A percentile compares a stretch with the other conserved stretches of the same genome.
Evolutionary conservation across 2,113 vertebrate species (phyloP).

Genomic region (Lanius ludovicianus): DNA sequence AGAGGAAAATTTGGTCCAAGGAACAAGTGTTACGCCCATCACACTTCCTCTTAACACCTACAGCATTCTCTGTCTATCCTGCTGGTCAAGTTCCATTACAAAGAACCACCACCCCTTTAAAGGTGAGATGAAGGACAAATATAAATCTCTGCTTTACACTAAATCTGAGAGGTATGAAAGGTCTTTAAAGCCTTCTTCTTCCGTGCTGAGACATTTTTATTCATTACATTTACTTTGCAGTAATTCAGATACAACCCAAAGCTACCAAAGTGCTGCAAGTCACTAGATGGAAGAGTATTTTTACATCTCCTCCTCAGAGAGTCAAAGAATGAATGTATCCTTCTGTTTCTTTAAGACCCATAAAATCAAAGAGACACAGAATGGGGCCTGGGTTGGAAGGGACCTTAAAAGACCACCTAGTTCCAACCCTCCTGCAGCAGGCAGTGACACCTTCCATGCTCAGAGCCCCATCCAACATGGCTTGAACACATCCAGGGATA

Average conservation of each 20-base stretch:
- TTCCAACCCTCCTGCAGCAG: neutral
- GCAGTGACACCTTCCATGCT: neutral
- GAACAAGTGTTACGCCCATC: neutral
- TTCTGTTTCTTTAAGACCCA: neutral
- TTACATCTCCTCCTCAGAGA: neutral
- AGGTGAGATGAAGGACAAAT: neutral
- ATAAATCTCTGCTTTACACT: neutral
- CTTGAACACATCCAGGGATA: neutral
- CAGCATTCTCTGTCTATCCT: neutral
- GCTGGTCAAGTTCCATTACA: neutral
- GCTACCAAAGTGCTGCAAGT: neutral
- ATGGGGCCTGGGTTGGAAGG: neutral
- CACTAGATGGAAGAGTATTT: neutral
- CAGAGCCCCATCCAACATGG: neutral
- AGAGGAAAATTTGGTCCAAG: neutral
- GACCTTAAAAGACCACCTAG: neutral
- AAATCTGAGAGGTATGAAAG: neutral
- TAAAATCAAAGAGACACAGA: neutral
- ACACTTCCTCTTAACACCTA: neutral
- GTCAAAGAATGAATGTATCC: neutral
- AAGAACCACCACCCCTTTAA: neutral
- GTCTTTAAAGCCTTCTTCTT: neutral
- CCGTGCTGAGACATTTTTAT: neutral
- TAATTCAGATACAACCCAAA: neutral
- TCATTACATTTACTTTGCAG: neutral